A percentile compares a stretch with the other conserved stretches of the same genome.
phyloP scores from a whole-genome alignment of 1,140 invertebrate genomes.

The Uloborus diversus region DNA sequence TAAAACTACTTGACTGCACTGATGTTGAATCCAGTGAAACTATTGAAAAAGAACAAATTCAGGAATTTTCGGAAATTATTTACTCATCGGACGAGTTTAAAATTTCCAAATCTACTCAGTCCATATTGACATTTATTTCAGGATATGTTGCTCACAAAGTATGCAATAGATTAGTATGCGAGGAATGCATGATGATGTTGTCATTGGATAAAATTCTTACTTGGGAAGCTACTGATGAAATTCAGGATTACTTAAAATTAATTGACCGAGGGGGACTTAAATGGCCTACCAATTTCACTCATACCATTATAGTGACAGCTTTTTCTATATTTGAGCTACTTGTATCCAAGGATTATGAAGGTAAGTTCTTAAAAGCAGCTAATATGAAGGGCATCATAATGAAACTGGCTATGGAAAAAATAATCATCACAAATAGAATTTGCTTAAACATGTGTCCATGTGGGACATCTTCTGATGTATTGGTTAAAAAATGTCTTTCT shows the following conservation, averaged over 20 bases:
- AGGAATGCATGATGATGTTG: background rate
- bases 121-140: background rate
- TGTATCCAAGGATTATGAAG: background rate
- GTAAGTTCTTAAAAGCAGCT: background rate
- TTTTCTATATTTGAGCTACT: background rate
- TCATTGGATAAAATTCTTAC: background rate
- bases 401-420: too few species aligned
- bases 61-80: background rate
- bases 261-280: background rate
- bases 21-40: too few species aligned
- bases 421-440: too few species aligned
- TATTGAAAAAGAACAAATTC: too few species aligned
- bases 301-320: background rate
- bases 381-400: background rate
- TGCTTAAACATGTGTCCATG: too few species aligned
- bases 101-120: background rate
- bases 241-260: background rate
- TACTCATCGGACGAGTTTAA: background rate
- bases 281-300: background rate
- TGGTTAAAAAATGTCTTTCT: too few species aligned
- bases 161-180: background rate
- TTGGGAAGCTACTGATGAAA: background rate
- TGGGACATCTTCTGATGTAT: too few species aligned
- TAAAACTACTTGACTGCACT: background rate
- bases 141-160: background rate